These are phyloP conservation scores for Rhynchopsitta pachyrhyncha DNA, from an alignment of 2,113 vertebrate species.

Conservation along the genomic window DNA sequence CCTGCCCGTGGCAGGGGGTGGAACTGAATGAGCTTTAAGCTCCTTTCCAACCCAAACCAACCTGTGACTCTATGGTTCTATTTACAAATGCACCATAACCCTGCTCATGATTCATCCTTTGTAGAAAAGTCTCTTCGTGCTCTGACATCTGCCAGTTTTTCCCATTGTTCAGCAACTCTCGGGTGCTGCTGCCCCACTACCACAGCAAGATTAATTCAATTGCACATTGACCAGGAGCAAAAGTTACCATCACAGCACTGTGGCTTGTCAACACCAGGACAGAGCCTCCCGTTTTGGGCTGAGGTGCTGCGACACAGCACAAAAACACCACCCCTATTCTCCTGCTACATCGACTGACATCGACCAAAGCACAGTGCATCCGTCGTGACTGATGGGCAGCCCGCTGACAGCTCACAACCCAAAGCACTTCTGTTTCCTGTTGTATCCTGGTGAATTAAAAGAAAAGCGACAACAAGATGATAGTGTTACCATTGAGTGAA, in stretches of 20 bases:
- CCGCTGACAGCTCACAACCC: neutral
- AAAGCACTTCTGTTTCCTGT: neutral
- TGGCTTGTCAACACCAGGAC: neutral
- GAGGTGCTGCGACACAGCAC: neutral
- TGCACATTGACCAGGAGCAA: neutral
- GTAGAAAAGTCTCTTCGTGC: neutral
- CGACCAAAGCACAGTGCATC: neutral
- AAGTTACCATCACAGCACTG: neutral
- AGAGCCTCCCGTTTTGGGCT: neutral
- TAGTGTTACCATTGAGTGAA: neutral
- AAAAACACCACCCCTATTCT: neutral
- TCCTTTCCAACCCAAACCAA: neutral
- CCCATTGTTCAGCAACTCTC: neutral
- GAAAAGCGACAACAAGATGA: neutral
- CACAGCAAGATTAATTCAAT: neutral
- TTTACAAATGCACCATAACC: neutral
- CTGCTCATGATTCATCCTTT: neutral
- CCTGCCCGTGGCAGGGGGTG: neutral
- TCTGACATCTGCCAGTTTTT: neutral
- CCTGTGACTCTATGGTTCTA: neutral
- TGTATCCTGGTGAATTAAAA: neutral
- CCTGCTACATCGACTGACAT: neutral
- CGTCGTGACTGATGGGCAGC: neutral
- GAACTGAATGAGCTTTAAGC: neutral
- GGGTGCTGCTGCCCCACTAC: neutral